Evolutionary conservation across 1,140 invertebrate genomes (phyloP).

Genomic region (Mesaphorura yosii): DNA sequence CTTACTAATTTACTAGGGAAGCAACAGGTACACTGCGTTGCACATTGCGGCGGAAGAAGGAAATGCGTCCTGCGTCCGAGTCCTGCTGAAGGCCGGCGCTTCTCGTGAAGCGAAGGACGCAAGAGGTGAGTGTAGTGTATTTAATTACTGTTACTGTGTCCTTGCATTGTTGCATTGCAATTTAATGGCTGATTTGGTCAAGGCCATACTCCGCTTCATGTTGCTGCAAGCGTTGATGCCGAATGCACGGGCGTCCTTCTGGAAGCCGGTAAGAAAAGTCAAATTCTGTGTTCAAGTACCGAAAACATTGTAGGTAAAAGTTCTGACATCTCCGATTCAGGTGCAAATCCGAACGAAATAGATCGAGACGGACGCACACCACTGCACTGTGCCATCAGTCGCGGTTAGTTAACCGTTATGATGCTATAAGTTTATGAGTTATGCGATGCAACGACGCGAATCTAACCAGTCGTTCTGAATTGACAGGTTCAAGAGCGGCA

Average conservation of each 20-base stretch:
- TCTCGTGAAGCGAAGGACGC: slow-evolving; percentile 19
- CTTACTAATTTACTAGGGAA: slow-evolving; percentile 19
- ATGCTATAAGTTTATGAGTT: background rate
- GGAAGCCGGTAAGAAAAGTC: too few relatives aligned
- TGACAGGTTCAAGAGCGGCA: slow-evolving; percentile 56
- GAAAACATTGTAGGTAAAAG: too few relatives aligned
- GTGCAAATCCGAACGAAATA: slow-evolving; percentile 33
- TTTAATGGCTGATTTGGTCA: slow-evolving; percentile 19
- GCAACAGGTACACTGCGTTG: slow-evolving; percentile 17
- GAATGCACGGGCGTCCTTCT: slow-evolving; percentile 39
- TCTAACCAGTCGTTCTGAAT: too few relatives aligned
- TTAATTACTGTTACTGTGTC: background rate
- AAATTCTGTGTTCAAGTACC: too few relatives aligned
- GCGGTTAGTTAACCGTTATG: slow-evolving; percentile 21
- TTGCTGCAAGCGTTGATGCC: slow-evolving; percentile 40
- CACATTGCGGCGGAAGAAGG: slow-evolving; percentile 26
- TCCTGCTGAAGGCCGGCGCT: slow-evolving; percentile 25
- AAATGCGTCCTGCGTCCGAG: slow-evolving; percentile 16
- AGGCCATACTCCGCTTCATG: slow-evolving; percentile 39
- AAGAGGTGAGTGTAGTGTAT: slow-evolving; percentile 12
- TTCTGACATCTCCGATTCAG: too few relatives aligned
- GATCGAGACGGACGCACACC: slow-evolving; percentile 33
- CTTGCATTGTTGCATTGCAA: background rate
- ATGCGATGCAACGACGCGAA: background rate
- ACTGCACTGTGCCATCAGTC: slow-evolving; percentile 32